These are phyloP conservation scores for Lepidocyrtoides sp. DNA, from an alignment of 2,888 invertebrate genomes.

Conservation along the genomic window DNA sequence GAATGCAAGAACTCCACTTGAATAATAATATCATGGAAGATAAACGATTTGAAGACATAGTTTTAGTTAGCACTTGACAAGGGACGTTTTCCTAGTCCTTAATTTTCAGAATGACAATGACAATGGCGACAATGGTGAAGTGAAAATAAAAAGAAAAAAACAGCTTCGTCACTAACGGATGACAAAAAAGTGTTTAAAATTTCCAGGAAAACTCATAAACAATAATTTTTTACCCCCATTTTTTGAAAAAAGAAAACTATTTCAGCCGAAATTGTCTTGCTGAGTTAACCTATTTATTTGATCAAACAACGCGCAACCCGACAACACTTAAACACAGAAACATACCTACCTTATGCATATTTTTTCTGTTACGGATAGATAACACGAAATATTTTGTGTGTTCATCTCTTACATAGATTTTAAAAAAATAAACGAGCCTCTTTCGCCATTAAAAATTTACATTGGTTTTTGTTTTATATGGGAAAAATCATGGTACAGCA, in stretches of 20 bases:
- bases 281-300: background rate
- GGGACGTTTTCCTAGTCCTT: background rate
- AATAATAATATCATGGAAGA: background rate
- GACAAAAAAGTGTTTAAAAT: constrained; percentile 34
- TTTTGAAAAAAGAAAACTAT: background rate
- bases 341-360: no score
- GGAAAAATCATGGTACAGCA: background rate
- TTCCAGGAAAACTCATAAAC: constrained; percentile 35
- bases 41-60: no score
- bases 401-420: no score
- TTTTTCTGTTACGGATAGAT: background rate
- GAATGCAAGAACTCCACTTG: background rate
- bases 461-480: background rate
- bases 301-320: no score
- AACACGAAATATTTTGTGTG: no score
- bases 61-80: background rate
- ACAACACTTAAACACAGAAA: background rate
- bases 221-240: constrained; percentile 6
- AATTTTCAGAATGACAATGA: constrained; percentile 1
- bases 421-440: no score
- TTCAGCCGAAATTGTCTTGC: background rate
- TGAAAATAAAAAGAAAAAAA: constrained; percentile 30
- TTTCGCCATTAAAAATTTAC: background rate
- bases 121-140: constrained; percentile 19
- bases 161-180: constrained; percentile 65